phyloP scores from a whole-genome alignment of 2,888 invertebrate genomes.

The Agrenia bidenticulata region DNA sequence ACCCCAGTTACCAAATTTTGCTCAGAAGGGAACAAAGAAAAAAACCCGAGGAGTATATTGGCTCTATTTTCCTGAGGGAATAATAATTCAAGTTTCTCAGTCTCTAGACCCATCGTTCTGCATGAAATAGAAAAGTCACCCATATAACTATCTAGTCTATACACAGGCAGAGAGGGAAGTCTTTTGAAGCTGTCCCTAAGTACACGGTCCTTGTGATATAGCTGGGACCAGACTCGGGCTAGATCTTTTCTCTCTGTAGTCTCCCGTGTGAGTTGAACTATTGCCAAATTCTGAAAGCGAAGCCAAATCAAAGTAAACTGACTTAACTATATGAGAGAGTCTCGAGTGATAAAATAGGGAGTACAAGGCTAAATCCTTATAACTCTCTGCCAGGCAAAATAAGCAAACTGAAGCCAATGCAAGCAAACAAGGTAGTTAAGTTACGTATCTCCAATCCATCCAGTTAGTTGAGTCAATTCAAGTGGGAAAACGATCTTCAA shows the following conservation, averaged over 20 bases:
- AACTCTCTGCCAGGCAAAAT: not conserved
- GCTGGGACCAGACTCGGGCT: no score
- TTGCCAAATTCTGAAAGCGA: slow-evolving; percentile 41
- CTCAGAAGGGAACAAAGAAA: slow-evolving; percentile 11
- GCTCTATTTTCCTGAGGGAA: slow-evolving; percentile 40
- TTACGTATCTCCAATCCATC: no score
- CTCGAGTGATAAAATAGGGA: not conserved
- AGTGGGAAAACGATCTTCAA: no score
- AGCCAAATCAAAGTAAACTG: slow-evolving; percentile 29
- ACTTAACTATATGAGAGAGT: not conserved
- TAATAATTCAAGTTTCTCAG: slow-evolving; percentile 38
- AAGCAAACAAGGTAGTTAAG: not conserved
- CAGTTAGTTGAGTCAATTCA: no score
- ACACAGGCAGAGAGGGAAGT: not conserved
- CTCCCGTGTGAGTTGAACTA: slow-evolving; percentile 32
- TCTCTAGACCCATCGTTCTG: slow-evolving; percentile 6
- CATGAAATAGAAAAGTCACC: slow-evolving; percentile 5
- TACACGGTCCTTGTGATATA: not conserved
- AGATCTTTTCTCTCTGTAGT: not conserved
- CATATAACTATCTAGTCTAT: not conserved
- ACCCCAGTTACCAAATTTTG: not conserved
- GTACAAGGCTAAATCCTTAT: slow-evolving; percentile 1
- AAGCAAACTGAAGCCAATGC: slow-evolving; percentile 1
- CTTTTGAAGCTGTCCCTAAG: not conserved
- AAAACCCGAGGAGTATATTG: slow-evolving; percentile 19